A percentile compares a stretch with the other conserved stretches of the same genome.
These are phyloP conservation scores for Enteromius unitaeniatus DNA, from an alignment of 2,797 vertebrate genomes.

Conservation along the genomic window DNA sequence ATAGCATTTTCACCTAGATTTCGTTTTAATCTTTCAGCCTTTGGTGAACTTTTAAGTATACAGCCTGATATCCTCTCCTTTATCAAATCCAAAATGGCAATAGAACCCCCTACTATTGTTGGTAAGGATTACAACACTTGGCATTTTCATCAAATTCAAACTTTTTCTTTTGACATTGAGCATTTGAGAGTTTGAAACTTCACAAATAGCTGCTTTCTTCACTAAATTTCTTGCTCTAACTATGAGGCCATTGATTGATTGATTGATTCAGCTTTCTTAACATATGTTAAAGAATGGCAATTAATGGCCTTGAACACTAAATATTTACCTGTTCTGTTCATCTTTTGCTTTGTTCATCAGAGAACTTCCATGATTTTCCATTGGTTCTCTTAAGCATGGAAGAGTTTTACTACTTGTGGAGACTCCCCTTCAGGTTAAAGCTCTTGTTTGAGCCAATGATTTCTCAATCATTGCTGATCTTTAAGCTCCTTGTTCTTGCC, in stretches of 20 bases:
- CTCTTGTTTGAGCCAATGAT: conserved; percentile 64
- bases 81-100: conserved; percentile 71
- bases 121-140: conserved; percentile 70
- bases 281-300: conserved; percentile 25
- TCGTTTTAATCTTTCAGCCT: conserved; percentile 72
- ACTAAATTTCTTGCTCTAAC: conserved; percentile 36
- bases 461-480: conserved; percentile 58
- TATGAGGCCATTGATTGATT: not conserved
- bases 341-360: conserved; percentile 24
- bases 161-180: conserved; percentile 8
- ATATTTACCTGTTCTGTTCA: conserved; percentile 32
- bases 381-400: conserved; percentile 26
- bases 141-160: not conserved
- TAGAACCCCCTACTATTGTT: conserved; percentile 67
- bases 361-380: conserved; percentile 15
- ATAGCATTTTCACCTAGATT: conserved; percentile 74
- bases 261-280: conserved; percentile 27
- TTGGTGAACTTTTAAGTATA: conserved; percentile 77
- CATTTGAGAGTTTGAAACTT: not conserved
- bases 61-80: conserved; percentile 75
- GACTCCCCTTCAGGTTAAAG: conserved; percentile 44
- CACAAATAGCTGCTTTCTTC: conserved; percentile 12
- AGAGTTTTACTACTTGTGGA: conserved; percentile 22
- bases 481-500: conserved; percentile 20
- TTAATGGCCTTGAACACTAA: conserved; percentile 23